Percentiles rank a stretch among this genome's conserved stretches.
These are phyloP conservation scores for Tautogolabrus adspersus DNA, from an alignment of 2,113 vertebrate genomes.

Conservation along the genomic window DNA sequence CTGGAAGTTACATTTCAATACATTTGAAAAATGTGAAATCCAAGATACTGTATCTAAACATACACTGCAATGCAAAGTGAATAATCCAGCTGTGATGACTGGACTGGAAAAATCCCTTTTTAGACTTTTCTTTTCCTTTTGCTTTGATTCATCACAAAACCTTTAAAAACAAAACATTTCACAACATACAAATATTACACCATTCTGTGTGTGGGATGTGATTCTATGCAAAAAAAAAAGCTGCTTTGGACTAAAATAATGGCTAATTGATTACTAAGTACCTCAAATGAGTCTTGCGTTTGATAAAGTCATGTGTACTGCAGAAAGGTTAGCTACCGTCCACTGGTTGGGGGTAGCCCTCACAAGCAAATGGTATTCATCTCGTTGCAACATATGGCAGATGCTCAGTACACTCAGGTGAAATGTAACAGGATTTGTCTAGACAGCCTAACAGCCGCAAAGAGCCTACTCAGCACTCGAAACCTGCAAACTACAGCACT, in stretches of 20 bases:
- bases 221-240: background rate
- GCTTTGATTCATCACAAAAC: background rate
- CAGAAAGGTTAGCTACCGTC: background rate
- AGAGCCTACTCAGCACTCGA: conserved; percentile 11
- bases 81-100: conserved; percentile 4
- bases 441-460: conserved; percentile 32
- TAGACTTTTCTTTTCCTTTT: background rate
- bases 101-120: background rate
- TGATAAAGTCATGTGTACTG: background rate
- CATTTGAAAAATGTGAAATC: conserved; percentile 5
- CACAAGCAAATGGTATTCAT: background rate
- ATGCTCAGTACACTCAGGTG: conserved; percentile 34
- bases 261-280: background rate
- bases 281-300: background rate
- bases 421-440: conserved; percentile 39
- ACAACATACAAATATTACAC: background rate
- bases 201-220: background rate
- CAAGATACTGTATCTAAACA: background rate
- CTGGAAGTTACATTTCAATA: conserved; percentile 11
- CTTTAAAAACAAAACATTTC: conserved; percentile 5
- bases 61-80: background rate
- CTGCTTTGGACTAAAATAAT: too few relatives aligned
- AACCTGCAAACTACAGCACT: conserved; percentile 12
- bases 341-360: background rate
- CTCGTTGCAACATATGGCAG: conserved; percentile 22